phyloP scores from a whole-genome alignment of 1,140 invertebrate genomes.

The Nasonia vitripennis region DNA sequence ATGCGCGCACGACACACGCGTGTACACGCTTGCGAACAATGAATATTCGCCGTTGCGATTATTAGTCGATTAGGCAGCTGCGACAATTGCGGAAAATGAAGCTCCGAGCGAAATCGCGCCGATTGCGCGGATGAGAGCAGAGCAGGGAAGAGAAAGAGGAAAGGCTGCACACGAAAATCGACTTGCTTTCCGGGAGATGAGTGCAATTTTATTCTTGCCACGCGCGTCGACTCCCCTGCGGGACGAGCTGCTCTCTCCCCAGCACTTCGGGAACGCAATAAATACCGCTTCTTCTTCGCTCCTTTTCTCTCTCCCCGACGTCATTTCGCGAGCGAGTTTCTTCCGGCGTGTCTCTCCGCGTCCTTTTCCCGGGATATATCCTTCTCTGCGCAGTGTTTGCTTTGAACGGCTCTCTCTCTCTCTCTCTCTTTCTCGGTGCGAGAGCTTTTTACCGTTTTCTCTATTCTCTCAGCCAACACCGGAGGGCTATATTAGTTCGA shows the following conservation, averaged over 20 bases:
- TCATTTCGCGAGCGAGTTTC: slow-evolving; percentile 4
- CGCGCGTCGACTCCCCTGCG: neutral
- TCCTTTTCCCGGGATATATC: neutral
- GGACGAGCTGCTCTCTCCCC: slow-evolving; percentile 14
- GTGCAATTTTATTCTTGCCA: slow-evolving; percentile 47
- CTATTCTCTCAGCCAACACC: neutral
- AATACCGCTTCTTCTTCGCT: slow-evolving; percentile 27
- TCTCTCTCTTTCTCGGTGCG: neutral
- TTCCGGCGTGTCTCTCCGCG: neutral
- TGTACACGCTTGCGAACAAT: too few relatives aligned
- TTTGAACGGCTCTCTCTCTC: neutral
- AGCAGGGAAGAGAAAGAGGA: too few relatives aligned
- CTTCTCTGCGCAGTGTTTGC: slow-evolving; percentile 12
- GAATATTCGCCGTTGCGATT: neutral
- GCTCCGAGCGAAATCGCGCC: neutral
- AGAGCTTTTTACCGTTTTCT: slow-evolving; percentile 19
- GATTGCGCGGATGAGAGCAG: neutral
- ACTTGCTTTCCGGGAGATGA: neutral
- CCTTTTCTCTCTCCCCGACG: neutral
- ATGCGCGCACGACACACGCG: too few relatives aligned
- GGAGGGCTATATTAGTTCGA: slow-evolving; percentile 23
- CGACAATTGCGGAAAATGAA: neutral
- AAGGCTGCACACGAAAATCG: slow-evolving; percentile 10
- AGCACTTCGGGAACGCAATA: slow-evolving; percentile 32
- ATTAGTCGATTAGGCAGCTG: neutral